Base-by-base conservation (phyloP, 2,888 invertebrate genomes). In the Cheilosia soror region DNA sequence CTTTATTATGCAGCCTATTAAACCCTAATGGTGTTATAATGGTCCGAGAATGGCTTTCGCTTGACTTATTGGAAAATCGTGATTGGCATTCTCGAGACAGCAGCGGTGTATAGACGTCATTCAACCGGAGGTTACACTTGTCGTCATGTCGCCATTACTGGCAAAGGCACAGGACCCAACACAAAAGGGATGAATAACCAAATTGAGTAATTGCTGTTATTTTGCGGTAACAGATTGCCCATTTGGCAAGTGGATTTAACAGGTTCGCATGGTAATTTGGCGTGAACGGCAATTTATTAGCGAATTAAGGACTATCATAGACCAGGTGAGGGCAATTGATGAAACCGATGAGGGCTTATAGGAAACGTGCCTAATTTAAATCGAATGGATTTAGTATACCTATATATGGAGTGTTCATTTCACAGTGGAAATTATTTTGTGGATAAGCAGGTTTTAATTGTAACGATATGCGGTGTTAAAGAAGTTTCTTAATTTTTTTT, bases 61-160 rank as follows among this genome's bases (percentile, higher is more conserved):
- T 87, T 84, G 87, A 87, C 87, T 87, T 87, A 87, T 87, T 87
- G 87, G 87, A 85, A 87, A 87, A 87, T 87, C 87, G 87, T 87
- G 87, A 84, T 81, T 87, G 81, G 87, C 87, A 87, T 87, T 63
- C 63, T 76, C 63, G 65, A 76, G 79, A 55, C 65, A 55, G 20
- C 49, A 25, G 60, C 31, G 49, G 40, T 37, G 11, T 40, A 40
- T 42, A 42, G 68, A 58, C 31, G 73, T 53, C 44, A 73, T 49
- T n/a, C 51, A 29, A 3, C 27, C 29, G 51, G 71, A 33, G 65
- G 29, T 82, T 40, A 31, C 55, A 9, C 49, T 40, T 20, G 47
- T 20, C n/a, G 40, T 20, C 58, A 44, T 58, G 37, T 37, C 37
- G 37, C 37, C 11, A 44, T 73, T 25, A 47, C 51, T 15, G 13